These are phyloP conservation scores for Smittia aterrima DNA, from an alignment of 2,888 invertebrate species.

Conservation along the genomic window DNA sequence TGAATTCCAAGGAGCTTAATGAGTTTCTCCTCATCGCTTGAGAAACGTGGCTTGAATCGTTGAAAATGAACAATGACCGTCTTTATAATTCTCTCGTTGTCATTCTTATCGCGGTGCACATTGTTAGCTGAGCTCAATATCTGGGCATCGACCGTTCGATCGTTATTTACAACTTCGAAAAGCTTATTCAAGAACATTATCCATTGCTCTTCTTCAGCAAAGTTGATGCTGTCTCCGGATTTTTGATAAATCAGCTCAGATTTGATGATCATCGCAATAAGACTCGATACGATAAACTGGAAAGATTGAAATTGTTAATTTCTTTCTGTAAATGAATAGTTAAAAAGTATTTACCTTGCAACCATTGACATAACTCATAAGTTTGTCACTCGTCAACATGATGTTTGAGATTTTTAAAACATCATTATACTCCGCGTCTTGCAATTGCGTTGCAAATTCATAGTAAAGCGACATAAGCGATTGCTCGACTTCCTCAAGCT, in stretches of 20 bases:
- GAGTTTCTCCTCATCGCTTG: conserved; percentile 27
- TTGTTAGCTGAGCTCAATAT: conserved; percentile 30
- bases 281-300: conserved; percentile 32
- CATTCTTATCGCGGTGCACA: conserved; percentile 30
- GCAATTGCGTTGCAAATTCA: conserved; percentile 52
- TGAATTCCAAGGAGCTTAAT: conserved; percentile 30
- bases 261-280: conserved; percentile 38
- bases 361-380: conserved; percentile 50
- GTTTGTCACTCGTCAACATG: conserved; percentile 50
- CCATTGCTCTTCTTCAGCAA: conserved; percentile 28
- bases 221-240: conserved; percentile 24
- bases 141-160: conserved; percentile 34
- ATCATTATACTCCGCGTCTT: conserved; percentile 49
- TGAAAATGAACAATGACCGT: conserved; percentile 31
- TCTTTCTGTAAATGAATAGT: conserved; percentile 7
- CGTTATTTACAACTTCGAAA: conserved; percentile 28
- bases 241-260: conserved; percentile 28
- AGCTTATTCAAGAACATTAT: conserved; percentile 31
- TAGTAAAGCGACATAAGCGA: conserved; percentile 51
- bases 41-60: conserved; percentile 14
- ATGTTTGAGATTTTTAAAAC: conserved; percentile 49
- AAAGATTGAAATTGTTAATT: too few relatives aligned
- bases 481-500: conserved; percentile 51
- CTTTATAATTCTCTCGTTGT: conserved; percentile 18
- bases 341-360: too few relatives aligned